Percentiles rank a stretch among this genome's conserved stretches.
These are phyloP conservation scores for Eucera pruinosa DNA, from an alignment of 2,888 invertebrate species.

Conservation along the genomic window DNA sequence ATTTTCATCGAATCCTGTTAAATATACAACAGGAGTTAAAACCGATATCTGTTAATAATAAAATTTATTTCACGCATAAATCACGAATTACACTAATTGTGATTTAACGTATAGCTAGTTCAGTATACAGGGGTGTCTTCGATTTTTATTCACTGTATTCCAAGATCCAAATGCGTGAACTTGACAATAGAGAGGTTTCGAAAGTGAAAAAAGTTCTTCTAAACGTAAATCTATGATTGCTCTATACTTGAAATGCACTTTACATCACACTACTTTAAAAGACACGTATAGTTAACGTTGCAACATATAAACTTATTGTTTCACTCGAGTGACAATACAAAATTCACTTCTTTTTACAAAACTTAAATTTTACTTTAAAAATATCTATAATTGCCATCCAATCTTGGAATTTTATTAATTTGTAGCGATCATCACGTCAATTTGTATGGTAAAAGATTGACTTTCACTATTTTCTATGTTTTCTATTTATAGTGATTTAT, in stretches of 20 bases:
- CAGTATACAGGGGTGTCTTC: neutral
- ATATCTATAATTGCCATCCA: neutral
- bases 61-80: too few species aligned
- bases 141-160: neutral
- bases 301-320: neutral
- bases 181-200: neutral
- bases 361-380: too few species aligned
- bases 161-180: neutral
- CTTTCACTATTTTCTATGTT: conserved; percentile 7
- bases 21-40: too few species aligned
- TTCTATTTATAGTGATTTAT: neutral
- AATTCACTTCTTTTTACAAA: too few species aligned
- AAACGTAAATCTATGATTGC: neutral
- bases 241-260: neutral
- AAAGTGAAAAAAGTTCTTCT: neutral
- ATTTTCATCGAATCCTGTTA: too few species aligned
- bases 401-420: neutral
- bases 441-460: neutral
- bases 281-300: neutral
- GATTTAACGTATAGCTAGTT: too few species aligned
- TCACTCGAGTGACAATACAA: neutral
- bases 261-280: neutral
- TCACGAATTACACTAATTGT: too few species aligned
- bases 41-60: too few species aligned
- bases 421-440: neutral